Percentiles rank a stretch among this genome's conserved stretches.
Conservation (phyloP, 2,113 vertebrate genomes). For the Casuarius casuarius region DNA sequence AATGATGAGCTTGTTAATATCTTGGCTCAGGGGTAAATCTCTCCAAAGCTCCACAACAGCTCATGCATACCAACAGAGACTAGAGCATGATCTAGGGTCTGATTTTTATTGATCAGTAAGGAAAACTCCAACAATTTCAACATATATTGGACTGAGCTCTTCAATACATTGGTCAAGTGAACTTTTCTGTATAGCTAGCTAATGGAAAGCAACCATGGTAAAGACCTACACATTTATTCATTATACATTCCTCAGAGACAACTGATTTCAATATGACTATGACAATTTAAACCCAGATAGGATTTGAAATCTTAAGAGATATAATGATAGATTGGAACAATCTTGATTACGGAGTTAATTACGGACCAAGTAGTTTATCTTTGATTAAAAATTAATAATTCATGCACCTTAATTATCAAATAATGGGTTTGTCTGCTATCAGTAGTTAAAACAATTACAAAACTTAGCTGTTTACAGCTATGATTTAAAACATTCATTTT, state of each 20-base stretch:
- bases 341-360: conserved; percentile 14
- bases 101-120: neutral
- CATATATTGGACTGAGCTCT: neutral
- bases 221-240: neutral
- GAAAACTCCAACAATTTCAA: neutral
- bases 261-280: neutral
- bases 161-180: neutral
- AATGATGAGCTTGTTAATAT: neutral
- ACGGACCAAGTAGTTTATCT: neutral
- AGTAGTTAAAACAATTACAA: neutral
- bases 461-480: neutral
- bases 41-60: neutral
- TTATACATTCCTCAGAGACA: neutral
- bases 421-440: neutral
- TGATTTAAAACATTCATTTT: neutral
- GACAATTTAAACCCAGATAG: neutral
- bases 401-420: neutral
- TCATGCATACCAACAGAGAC: neutral
- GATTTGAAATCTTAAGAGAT: neutral
- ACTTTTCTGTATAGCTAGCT: neutral
- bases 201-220: neutral
- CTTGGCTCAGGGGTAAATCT: neutral
- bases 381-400: conserved; percentile 39
- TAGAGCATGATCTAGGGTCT: neutral
- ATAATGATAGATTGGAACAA: neutral